These are phyloP conservation scores for Caenorhabditis latens DNA, from an alignment of 1,140 invertebrate species.

Conservation along the genomic window DNA sequence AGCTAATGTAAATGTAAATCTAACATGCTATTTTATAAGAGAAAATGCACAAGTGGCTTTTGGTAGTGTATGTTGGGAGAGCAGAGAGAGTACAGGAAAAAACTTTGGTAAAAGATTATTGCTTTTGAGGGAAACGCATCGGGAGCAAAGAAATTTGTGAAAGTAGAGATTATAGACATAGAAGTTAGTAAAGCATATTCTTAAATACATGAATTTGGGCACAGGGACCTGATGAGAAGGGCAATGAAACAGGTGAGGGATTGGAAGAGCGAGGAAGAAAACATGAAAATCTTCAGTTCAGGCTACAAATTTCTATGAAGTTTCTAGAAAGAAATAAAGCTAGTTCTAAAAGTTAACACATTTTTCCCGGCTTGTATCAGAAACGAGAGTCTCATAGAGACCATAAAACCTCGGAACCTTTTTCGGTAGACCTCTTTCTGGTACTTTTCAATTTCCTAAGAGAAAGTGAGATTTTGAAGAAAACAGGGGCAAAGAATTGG, in stretches of 20 bases:
- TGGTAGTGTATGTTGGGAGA: background rate
- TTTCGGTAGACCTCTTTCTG: background rate
- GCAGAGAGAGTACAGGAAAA: background rate
- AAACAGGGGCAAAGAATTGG: background rate
- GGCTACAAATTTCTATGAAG: too few relatives aligned
- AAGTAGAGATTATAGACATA: background rate
- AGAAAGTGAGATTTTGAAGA: constrained; percentile 29
- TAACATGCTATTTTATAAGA: background rate
- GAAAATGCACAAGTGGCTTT: background rate
- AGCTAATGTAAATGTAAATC: background rate
- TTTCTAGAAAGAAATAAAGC: too few relatives aligned
- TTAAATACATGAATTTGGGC: constrained; percentile 20
- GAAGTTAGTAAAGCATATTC: background rate
- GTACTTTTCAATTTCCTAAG: constrained; percentile 6
- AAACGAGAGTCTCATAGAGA: background rate
- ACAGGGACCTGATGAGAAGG: background rate
- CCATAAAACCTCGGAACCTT: background rate
- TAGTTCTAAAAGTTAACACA: too few relatives aligned
- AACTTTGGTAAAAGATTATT: background rate
- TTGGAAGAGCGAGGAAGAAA: too few relatives aligned
- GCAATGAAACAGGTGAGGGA: background rate
- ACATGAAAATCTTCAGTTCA: too few relatives aligned
- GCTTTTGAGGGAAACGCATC: background rate
- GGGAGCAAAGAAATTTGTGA: background rate
- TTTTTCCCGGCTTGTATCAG: too few relatives aligned